Conservation (phyloP, 2,888 invertebrate species). For the Dorcus hopei region DNA sequence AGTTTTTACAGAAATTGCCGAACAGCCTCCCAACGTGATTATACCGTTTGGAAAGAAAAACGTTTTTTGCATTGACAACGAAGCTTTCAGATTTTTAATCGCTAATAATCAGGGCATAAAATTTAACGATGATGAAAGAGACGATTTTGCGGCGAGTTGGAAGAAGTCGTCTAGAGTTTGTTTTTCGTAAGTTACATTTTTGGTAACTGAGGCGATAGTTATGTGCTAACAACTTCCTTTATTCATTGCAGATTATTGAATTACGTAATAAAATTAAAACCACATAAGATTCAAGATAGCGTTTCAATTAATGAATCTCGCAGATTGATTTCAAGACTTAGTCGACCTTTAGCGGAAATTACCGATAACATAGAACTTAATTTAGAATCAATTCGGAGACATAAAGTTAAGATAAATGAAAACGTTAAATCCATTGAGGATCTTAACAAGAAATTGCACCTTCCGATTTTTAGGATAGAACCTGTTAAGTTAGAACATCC, state of each 20-base stretch:
- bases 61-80: no score
- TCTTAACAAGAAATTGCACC: conserved; percentile 34
- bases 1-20: conserved; percentile 8
- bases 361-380: conserved; percentile 41
- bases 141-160: conserved; percentile 14
- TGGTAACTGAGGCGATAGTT: no score
- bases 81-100: no score
- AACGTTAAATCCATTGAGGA: conserved; percentile 32
- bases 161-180: conserved; percentile 10
- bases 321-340: conserved; percentile 38
- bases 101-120: no score
- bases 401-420: conserved; percentile 24
- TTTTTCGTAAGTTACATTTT: no score
- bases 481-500: conserved; percentile 35
- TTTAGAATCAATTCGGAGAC: conserved; percentile 32
- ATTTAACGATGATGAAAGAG: conserved; percentile 1
- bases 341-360: no score
- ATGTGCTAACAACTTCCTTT: no score
- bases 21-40: no score
- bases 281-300: no score
- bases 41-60: no score
- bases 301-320: conserved; percentile 41
- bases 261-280: no score
- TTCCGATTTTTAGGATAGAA: conserved; percentile 36
- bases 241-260: no score